These are phyloP conservation scores for Odontophorus gujanensis DNA, from an alignment of 2,113 vertebrate species.

Conservation along the genomic window DNA sequence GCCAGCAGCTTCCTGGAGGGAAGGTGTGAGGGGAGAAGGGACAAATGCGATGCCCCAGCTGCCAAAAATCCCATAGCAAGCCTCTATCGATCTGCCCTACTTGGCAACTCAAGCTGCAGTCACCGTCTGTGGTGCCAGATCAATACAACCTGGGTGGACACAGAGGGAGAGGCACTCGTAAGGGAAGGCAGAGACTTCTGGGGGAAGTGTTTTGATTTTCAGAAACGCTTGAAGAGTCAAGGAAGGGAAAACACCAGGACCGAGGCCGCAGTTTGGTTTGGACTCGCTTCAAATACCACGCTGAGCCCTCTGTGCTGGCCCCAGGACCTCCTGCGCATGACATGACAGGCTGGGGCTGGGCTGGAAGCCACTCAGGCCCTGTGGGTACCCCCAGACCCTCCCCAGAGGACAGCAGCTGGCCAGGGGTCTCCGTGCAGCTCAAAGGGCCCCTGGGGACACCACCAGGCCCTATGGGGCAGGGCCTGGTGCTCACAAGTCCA, in stretches of 20 bases:
- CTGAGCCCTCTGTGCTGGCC: neutral
- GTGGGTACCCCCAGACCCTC: neutral
- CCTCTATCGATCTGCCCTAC: conserved; percentile 69
- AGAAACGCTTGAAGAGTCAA: conserved; percentile 3
- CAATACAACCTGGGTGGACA: conserved; percentile 39
- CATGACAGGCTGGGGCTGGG: neutral
- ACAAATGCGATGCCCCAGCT: conserved; percentile 25
- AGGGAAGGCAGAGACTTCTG: neutral
- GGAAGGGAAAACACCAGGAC: conserved; percentile 29
- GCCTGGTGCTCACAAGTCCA: too few species aligned
- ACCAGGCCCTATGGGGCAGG: neutral
- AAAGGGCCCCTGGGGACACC: neutral
- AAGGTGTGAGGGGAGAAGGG: neutral
- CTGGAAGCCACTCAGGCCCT: rapidly evolving
- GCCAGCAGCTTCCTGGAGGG: neutral
- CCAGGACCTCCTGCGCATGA: neutral
- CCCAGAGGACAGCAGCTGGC: rapidly evolving
- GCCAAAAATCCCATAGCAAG: conserved; percentile 52
- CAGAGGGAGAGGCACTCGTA: neutral
- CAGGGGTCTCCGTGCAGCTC: rapidly evolving
- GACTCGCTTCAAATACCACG: conserved; percentile 15
- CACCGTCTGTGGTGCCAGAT: conserved; percentile 48
- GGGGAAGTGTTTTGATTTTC: conserved; percentile 38
- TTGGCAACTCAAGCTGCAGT: conserved; percentile 66
- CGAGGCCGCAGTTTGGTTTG: neutral